phyloP scores from a whole-genome alignment of 2,113 vertebrate genomes.

The Xenus cinereus region DNA sequence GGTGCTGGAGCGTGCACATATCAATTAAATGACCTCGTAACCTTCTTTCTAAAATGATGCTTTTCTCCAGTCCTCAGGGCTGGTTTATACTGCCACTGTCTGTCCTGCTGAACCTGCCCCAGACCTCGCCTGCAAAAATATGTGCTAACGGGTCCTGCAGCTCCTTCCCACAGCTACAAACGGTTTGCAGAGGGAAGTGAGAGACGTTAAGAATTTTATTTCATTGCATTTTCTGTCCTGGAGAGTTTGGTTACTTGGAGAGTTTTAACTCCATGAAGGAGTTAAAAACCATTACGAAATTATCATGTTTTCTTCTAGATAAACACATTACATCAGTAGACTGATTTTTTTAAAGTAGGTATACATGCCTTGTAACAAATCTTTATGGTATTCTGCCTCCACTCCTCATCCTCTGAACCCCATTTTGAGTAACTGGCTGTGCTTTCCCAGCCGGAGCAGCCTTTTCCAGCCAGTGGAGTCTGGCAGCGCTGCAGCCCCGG shows the following conservation, averaged over 20 bases:
- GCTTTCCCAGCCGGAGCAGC: neutral
- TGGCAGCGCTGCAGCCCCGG: neutral
- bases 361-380: neutral
- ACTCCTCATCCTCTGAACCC: neutral
- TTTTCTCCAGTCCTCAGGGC: neutral
- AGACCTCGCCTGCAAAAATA: neutral
- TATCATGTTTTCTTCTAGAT: neutral
- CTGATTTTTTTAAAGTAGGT: neutral
- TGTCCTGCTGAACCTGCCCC: neutral
- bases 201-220: neutral
- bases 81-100: neutral
- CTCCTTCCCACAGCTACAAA: neutral
- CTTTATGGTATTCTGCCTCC: neutral
- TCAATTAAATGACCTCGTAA: no score
- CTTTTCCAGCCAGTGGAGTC: neutral
- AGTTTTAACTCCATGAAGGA: neutral
- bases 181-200: neutral
- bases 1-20: no score
- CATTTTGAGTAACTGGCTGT: neutral
- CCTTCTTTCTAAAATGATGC: neutral
- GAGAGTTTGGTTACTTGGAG: neutral
- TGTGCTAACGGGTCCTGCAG: neutral
- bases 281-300: neutral
- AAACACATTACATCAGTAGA: neutral
- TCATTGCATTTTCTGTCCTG: neutral